Percentiles rank a stretch among this genome's conserved stretches.
Evolutionary conservation across 1,140 invertebrate species (phyloP).

Genomic region (Drosophila santomea): DNA sequence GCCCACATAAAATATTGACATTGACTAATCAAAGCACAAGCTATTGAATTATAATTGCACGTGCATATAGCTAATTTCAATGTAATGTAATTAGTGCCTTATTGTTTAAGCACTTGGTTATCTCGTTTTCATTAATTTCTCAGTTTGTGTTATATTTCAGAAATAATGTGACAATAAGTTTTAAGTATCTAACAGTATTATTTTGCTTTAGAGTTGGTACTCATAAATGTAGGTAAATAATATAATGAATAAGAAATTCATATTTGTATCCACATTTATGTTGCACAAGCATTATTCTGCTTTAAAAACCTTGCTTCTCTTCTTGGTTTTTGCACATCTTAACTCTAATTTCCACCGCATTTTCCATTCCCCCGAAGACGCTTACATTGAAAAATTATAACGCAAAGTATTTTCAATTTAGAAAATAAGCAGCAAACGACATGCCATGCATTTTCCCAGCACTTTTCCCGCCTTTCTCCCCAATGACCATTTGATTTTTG

Average conservation of each 20-base stretch:
- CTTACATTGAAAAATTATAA: conserved; percentile 55
- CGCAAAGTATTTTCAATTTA: conserved; percentile 75
- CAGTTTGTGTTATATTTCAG: no score
- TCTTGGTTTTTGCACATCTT: neutral
- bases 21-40: neutral
- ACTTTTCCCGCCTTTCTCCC: conserved; percentile 37
- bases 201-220: no score
- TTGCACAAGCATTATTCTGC: neutral
- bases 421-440: conserved; percentile 64
- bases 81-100: neutral
- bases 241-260: no score
- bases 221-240: no score
- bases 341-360: neutral
- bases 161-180: no score
- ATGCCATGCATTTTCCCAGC: conserved; percentile 56
- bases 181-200: no score
- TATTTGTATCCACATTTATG: no score
- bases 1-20: neutral
- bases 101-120: no score
- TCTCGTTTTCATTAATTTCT: no score
- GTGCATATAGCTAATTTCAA: neutral
- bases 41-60: neutral
- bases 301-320: neutral
- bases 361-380: conserved; percentile 8
- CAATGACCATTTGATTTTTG: conserved; percentile 63